phyloP scores from a whole-genome alignment of 2,888 invertebrate species.

The Drosophila kanekoi region DNA sequence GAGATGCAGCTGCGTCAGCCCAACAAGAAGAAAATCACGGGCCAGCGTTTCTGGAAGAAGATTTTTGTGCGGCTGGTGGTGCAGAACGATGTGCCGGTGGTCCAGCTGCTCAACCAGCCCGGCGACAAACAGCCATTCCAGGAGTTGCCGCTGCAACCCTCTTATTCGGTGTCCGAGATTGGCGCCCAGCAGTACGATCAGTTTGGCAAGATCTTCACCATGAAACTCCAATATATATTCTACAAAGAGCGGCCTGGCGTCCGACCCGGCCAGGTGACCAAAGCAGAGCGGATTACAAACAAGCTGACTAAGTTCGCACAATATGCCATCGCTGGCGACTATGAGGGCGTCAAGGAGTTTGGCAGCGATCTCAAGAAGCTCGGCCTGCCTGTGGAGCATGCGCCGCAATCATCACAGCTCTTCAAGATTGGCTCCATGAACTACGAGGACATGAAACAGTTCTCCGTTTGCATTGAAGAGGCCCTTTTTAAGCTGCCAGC shows the following conservation, averaged over 20 bases:
- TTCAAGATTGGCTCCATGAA: slow-evolving; percentile 97
- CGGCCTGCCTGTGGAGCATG: slow-evolving; percentile 98
- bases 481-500: slow-evolving; percentile 94
- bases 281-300: slow-evolving; percentile 95
- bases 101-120: slow-evolving; percentile 93
- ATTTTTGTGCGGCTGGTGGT: slow-evolving; percentile 93
- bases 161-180: slow-evolving; percentile 97
- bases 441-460: slow-evolving; percentile 96
- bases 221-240: slow-evolving; percentile 97
- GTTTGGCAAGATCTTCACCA: slow-evolving; percentile 99
- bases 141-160: slow-evolving; percentile 96
- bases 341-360: slow-evolving; percentile 96
- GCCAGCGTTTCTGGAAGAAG: slow-evolving; percentile 98
- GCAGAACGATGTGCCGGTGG: slow-evolving; percentile 92
- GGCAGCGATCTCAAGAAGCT: slow-evolving; percentile 96
- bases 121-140: slow-evolving; percentile 97
- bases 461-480: slow-evolving; percentile 96
- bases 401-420: slow-evolving; percentile 97
- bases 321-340: slow-evolving; percentile 96
- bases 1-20: slow-evolving; percentile 98
- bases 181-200: slow-evolving; percentile 99
- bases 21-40: slow-evolving; percentile 98
- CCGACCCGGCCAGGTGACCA: slow-evolving; percentile 96
- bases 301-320: slow-evolving; percentile 97
- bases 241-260: slow-evolving; percentile 99